Evolutionary conservation across 1,140 invertebrate genomes (phyloP).

Genomic region (Drosophila mauritiana): DNA sequence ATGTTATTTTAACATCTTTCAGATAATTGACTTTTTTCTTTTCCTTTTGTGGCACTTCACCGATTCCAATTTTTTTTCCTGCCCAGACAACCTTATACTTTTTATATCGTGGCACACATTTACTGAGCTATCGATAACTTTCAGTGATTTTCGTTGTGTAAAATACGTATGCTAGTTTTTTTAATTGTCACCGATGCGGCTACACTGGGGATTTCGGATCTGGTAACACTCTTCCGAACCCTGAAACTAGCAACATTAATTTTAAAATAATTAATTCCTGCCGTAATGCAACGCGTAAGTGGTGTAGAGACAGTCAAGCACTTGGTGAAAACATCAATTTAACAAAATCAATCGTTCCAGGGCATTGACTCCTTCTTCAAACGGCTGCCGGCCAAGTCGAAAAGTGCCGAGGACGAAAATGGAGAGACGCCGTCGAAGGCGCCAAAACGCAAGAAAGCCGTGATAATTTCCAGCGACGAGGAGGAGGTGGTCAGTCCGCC

Average conservation of each 20-base stretch:
- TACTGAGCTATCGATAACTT: too few species aligned
- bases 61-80: too few species aligned
- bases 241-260: not conserved
- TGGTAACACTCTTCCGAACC: not conserved
- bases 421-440: constrained; percentile 53
- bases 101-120: too few species aligned
- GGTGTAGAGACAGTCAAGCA: not conserved
- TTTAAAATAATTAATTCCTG: not conserved
- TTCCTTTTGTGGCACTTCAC: too few species aligned
- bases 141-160: too few species aligned
- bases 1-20: too few species aligned
- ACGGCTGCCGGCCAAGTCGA: constrained; percentile 48
- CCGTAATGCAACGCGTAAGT: constrained; percentile 66
- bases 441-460: constrained; percentile 69
- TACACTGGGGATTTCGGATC: not conserved
- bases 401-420: constrained; percentile 26
- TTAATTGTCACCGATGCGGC: too few species aligned
- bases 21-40: too few species aligned
- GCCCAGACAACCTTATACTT: too few species aligned
- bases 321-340: not conserved
- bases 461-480: constrained; percentile 77
- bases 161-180: too few species aligned
- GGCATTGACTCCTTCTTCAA: constrained; percentile 69
- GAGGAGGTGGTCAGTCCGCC: constrained; percentile 65
- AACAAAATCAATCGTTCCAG: constrained; percentile 16